These are phyloP conservation scores for Aleiodes testaceus DNA, from an alignment of 2,888 invertebrate genomes.

Conservation along the genomic window DNA sequence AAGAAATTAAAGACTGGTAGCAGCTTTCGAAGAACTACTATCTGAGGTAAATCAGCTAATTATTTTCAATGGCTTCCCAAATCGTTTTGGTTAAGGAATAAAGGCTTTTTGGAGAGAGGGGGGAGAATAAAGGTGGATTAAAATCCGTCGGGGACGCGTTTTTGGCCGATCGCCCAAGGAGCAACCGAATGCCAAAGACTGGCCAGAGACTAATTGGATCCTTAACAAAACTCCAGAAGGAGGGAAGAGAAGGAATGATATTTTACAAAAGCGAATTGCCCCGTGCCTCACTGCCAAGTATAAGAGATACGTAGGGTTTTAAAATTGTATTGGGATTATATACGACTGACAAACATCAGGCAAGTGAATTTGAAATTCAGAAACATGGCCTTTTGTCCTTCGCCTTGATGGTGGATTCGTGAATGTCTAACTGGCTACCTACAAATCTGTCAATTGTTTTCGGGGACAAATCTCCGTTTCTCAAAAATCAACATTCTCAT, in stretches of 20 bases:
- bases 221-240: slow-evolving; percentile 63
- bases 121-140: slow-evolving; percentile 57
- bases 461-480: slow-evolving; percentile 65
- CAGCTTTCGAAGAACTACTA: slow-evolving; percentile 59
- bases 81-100: slow-evolving; percentile 54
- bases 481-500: slow-evolving; percentile 23
- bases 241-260: slow-evolving; percentile 52
- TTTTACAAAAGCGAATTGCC: slow-evolving; percentile 43
- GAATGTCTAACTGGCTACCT: slow-evolving; percentile 53
- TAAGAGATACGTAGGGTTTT: neutral
- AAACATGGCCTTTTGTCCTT: slow-evolving; percentile 63
- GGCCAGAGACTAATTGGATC: slow-evolving; percentile 72
- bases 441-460: slow-evolving; percentile 73
- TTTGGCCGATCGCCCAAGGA: slow-evolving; percentile 64
- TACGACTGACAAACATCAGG: slow-evolving; percentile 34
- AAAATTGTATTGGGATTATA: slow-evolving; percentile 23
- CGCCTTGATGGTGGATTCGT: slow-evolving; percentile 40
- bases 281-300: slow-evolving; percentile 32
- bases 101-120: slow-evolving; percentile 10
- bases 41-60: slow-evolving; percentile 71
- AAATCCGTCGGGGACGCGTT: slow-evolving; percentile 64
- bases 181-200: slow-evolving; percentile 63
- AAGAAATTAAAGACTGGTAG: slow-evolving; percentile 34
- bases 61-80: slow-evolving; percentile 72
- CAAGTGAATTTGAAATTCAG: slow-evolving; percentile 71